Evolutionary conservation across 2,888 invertebrate genomes (phyloP), one percentile per base, ranked within the genome.

Genomic region (Heliconius erato): DNA sequence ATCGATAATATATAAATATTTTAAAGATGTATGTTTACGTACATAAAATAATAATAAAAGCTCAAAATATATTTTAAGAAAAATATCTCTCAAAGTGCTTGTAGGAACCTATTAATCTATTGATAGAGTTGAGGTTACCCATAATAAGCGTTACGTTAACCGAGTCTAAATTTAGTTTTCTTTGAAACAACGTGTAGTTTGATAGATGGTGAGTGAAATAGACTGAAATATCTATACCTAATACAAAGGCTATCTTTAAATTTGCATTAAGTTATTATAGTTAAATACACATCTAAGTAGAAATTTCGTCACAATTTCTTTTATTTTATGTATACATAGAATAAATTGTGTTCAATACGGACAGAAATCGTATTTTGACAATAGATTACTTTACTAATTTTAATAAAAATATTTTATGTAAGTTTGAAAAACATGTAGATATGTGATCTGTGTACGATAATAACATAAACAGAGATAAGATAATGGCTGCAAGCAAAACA

Each of bases 381-480:
- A 49, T 49, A 49, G 0, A 59, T 23, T 59, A 23, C 7, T 59
- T n/a, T n/a, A n/a, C n/a, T 1, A 59, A 59, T 59, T 59, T 59
- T 59, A 59, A 59, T 23, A 9, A 23, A 59, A 23, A 3, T 9
- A 3, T 59, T 23, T 59, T 23, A 59, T 59, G 23, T 23, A 3
- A 59, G 23, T 59, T 59, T 59, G 7, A 9, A 59, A 59, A 23
- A 59, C 7, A 19, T 59, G 3, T 23, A 23, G 23, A 59, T 59
- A 59, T 59, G 23, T 23, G 59, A 59, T 23, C 3, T 59, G 23
- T 77, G 59, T 44, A 35, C 32, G 54, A 40, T 19, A 65, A 54
- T 23, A 32, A 76, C 63, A 71, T 82, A 79, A 82, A 83, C 82
- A 83, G 32, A 68, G 83, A 83, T 83, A 83, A 78, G 83, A 82